Evolutionary conservation across 2,888 invertebrate genomes (phyloP), one percentile per base, ranked within the genome.

Genomic region (Scaptomyza tumidula): DNA sequence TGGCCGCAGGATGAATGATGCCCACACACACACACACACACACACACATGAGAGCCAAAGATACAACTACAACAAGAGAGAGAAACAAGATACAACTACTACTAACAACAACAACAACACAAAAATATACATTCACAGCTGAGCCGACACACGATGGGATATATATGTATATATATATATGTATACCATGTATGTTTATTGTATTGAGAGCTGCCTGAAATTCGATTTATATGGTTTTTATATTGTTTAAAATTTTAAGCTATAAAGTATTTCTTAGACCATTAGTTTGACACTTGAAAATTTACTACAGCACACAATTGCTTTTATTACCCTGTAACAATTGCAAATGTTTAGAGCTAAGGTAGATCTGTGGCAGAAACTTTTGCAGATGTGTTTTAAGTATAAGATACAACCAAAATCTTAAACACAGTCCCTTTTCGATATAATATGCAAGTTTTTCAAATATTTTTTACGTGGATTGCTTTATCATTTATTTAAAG

Each of bases 1-100:
- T 86, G 85, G 85, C 88, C 85, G 85, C 86, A 88, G 85, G 85
- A 88, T 86, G 85, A 85, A 87, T 87, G 88, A 84, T 87, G 83
- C 88, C 73, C 76, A 64, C 68, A 72, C 70, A 70, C 49, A 80
- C 72, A 61, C 27, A 33, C 29, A 60, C n/a, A 61, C 46, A 24
- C 29, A 63, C n/a, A 61, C 46, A 24, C 5, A 3, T 3, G 24
- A 24, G 24, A 24, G 24, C 24, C 24, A 59, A 27, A 57, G 41
- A 37, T 19, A 66, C 41, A 71, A 49, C 44, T 60, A 63, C 41
- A 67, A 67, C 27, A 10, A 50, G 33, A 57, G 41, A 43, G 44
- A 54, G 44, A 43, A 44, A 46, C 49, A 57, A 41, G 69, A 69
- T 57, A 74, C 68, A 71, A 44, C 48, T 58, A 24, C 43, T 24